phyloP scores from a whole-genome alignment of 2,888 invertebrate species.

The Lomographa bimaculata region DNA sequence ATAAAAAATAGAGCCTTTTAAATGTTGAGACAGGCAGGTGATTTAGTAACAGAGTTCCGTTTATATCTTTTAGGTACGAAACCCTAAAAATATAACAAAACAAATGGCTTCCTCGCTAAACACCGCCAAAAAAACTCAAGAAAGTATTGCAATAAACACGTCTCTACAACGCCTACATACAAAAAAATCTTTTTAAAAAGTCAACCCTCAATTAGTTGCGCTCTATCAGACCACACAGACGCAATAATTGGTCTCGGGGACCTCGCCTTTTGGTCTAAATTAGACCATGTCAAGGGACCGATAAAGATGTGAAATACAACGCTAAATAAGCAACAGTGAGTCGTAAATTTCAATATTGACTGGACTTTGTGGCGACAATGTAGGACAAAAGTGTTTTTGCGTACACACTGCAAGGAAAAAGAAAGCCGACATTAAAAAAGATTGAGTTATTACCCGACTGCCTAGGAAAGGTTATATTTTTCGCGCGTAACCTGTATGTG shows the following conservation, averaged over 20 bases:
- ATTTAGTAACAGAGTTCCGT: no score
- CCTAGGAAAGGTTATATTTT: no score
- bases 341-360: slow-evolving; percentile 73
- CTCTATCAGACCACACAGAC: slow-evolving; percentile 33
- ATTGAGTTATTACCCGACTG: no score
- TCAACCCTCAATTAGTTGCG: slow-evolving; percentile 32
- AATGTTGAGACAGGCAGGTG: no score
- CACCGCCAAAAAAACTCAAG: no score
- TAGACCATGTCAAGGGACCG: slow-evolving; percentile 37
- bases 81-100: no score
- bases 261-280: slow-evolving; percentile 44
- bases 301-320: slow-evolving; percentile 68
- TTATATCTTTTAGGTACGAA: no score
- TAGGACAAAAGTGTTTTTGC: slow-evolving; percentile 46
- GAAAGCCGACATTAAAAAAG: no score
- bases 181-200: slow-evolving; percentile 13
- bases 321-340: slow-evolving; percentile 51
- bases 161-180: slow-evolving; percentile 21
- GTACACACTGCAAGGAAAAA: no score
- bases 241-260: slow-evolving; percentile 47
- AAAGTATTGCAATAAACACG: slow-evolving; percentile 11
- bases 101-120: no score
- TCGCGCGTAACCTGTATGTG: no score
- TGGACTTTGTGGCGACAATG: slow-evolving; percentile 55
- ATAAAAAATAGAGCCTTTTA: slow-evolving; percentile 1